These are phyloP conservation scores for Gastrophysa polygoni DNA, from an alignment of 2,888 invertebrate genomes.

Conservation along the genomic window DNA sequence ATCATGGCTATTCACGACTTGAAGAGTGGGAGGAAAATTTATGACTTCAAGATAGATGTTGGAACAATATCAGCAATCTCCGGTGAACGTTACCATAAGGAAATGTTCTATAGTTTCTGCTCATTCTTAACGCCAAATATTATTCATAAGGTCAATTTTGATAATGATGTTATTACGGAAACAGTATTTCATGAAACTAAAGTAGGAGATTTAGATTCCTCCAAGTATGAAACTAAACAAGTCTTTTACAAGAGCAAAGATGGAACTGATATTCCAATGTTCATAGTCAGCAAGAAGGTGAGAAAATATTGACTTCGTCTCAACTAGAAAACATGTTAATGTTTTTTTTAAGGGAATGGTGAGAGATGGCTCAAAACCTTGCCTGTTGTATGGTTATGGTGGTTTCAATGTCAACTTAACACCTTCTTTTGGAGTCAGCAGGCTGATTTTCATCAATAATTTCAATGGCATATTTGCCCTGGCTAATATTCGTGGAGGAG, in stretches of 20 bases:
- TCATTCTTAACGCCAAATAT: constrained; percentile 91
- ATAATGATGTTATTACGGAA: constrained; percentile 62
- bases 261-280: constrained; percentile 95
- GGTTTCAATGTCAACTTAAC: constrained; percentile 94
- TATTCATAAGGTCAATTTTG: constrained; percentile 86
- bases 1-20: constrained; percentile 81
- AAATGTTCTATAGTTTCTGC: constrained; percentile 93
- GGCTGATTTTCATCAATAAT: constrained; percentile 87
- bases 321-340: background rate
- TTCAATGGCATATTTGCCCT: constrained; percentile 88
- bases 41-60: constrained; percentile 80
- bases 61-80: constrained; percentile 86
- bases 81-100: constrained; percentile 82
- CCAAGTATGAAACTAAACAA: constrained; percentile 83
- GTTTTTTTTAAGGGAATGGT: constrained; percentile 63
- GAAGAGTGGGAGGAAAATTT: constrained; percentile 71
- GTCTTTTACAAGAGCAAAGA: constrained; percentile 93
- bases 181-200: constrained; percentile 82
- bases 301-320: background rate
- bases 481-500: constrained; percentile 95
- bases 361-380: constrained; percentile 76
- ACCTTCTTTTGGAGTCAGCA: constrained; percentile 86
- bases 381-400: constrained; percentile 94
- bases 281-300: constrained; percentile 83
- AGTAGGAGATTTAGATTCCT: constrained; percentile 80